Evolutionary conservation across 1,140 invertebrate genomes (phyloP).

Genomic region (Macrostomum lignano): DNA sequence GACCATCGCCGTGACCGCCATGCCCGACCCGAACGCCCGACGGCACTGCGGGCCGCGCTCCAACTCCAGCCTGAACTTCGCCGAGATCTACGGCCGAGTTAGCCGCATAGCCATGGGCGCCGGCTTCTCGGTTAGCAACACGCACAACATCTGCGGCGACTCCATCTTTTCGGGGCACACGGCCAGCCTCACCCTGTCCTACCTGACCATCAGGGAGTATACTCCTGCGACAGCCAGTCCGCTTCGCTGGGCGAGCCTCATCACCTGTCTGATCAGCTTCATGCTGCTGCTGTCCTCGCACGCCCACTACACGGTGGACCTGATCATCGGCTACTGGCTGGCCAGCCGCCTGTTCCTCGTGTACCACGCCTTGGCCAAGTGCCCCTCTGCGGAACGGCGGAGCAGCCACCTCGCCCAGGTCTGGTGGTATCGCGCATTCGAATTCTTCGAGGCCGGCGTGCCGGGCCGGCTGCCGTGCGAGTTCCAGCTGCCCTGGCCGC

Average conservation of each 20-base stretch:
- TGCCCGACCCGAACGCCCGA: slow-evolving; percentile 82
- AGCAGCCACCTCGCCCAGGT: too few relatives aligned
- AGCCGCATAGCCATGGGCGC: not conserved
- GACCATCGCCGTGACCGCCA: slow-evolving; percentile 88
- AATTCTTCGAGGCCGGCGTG: too few relatives aligned
- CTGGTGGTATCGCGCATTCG: too few relatives aligned
- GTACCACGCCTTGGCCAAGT: too few relatives aligned
- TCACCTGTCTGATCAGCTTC: slow-evolving; percentile 92
- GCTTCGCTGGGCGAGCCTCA: slow-evolving; percentile 76
- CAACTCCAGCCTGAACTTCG: slow-evolving; percentile 5
- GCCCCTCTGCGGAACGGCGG: too few relatives aligned
- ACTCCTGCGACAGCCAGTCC: slow-evolving; percentile 65
- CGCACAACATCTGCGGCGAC: slow-evolving; percentile 84
- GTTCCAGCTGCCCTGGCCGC: too few relatives aligned
- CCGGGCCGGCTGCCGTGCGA: too few relatives aligned
- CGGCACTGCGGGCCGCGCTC: slow-evolving; percentile 6
- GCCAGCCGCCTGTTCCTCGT: slow-evolving; percentile 79
- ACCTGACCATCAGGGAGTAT: slow-evolving; percentile 98
- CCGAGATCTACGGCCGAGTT: slow-evolving; percentile 5
- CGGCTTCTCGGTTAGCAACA: slow-evolving; percentile 33
- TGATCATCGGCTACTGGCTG: slow-evolving; percentile 93
- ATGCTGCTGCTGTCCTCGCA: slow-evolving; percentile 95
- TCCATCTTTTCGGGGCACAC: slow-evolving; percentile 99
- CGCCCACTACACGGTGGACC: slow-evolving; percentile 96
- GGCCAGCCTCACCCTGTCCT: slow-evolving; percentile 72